phyloP scores from a whole-genome alignment of 2,113 vertebrate genomes.

The Pleuronectes platessa region DNA sequence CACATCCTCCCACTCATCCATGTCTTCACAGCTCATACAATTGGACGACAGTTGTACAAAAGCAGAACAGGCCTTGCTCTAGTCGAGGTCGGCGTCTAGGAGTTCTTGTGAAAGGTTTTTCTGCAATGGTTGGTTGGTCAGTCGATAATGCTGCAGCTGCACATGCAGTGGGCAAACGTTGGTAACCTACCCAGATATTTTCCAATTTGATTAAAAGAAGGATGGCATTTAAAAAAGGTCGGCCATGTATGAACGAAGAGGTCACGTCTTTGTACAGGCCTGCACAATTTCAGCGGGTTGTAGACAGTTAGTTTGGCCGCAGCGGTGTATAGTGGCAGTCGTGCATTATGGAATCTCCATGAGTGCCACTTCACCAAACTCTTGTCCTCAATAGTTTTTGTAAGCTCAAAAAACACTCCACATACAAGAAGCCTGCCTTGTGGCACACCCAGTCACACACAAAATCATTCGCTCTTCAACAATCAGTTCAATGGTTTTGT shows the following conservation, averaged over 20 bases:
- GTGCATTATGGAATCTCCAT: conserved; percentile 54
- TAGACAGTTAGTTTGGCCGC: conserved; percentile 46
- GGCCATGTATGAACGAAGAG: conserved; percentile 50
- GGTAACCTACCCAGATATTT: conserved; percentile 34
- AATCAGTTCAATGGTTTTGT: conserved; percentile 56
- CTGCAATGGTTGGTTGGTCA: conserved; percentile 45
- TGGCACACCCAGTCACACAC: conserved; percentile 13
- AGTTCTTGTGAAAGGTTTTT: conserved; percentile 38
- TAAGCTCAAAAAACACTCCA: conserved; percentile 37
- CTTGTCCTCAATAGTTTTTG: conserved; percentile 34
- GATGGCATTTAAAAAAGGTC: conserved; percentile 52
- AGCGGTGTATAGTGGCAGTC: conserved; percentile 59
- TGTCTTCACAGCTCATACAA: conserved; percentile 27
- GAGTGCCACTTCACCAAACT: conserved; percentile 55
- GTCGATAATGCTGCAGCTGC: conserved; percentile 41
- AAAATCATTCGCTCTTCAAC: conserved; percentile 40
- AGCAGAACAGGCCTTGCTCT: conserved; percentile 18
- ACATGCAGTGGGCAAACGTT: conserved; percentile 49
- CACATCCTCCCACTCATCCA: conserved; percentile 10
- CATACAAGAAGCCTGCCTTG: conserved; percentile 36
- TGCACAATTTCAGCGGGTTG: conserved; percentile 40
- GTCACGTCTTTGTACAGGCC: conserved; percentile 65
- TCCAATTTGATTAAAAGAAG: conserved; percentile 22
- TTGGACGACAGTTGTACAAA: conserved; percentile 39
- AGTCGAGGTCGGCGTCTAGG: conserved; percentile 25